Evolutionary conservation across 2,797 vertebrate species (phyloP).

Genomic region (Setipinna tenuifilis): DNA sequence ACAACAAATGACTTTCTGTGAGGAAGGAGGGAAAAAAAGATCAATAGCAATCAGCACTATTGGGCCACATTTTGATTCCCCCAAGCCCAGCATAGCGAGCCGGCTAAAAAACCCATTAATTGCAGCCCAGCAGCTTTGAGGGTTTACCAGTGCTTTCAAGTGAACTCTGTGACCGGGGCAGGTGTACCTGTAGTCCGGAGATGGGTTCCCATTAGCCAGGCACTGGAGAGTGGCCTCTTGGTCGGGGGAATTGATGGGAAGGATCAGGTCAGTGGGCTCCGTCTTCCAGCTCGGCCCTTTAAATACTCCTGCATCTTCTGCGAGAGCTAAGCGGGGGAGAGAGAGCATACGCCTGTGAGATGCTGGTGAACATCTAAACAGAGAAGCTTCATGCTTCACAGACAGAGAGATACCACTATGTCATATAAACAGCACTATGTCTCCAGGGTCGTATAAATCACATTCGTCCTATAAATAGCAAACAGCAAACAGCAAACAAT

Average conservation of each 20-base stretch:
- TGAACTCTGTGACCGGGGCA: conserved; percentile 39
- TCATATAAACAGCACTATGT: not conserved
- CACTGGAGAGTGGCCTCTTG: conserved; percentile 73
- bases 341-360: not conserved
- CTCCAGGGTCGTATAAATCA: not conserved
- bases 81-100: conserved; percentile 54
- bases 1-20: conserved; percentile 56
- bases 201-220: conserved; percentile 71
- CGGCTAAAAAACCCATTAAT: conserved; percentile 44
- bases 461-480: not conserved
- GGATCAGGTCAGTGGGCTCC: conserved; percentile 78
- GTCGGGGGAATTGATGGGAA: conserved; percentile 74
- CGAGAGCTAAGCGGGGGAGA: conserved; percentile 60
- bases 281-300: conserved; percentile 77
- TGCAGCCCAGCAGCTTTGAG: conserved; percentile 16
- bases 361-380: not conserved
- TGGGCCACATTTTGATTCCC: conserved; percentile 58
- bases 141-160: conserved; percentile 23
- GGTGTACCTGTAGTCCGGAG: conserved; percentile 75
- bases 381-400: not conserved
- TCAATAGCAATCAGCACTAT: conserved; percentile 65
- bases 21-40: conserved; percentile 49
- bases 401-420: not conserved
- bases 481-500: not conserved
- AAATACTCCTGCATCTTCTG: conserved; percentile 73